Evolutionary conservation across 2,888 invertebrate species (phyloP), one percentile per base, ranked within the genome.

Genomic region (Synergus itoensis): DNA sequence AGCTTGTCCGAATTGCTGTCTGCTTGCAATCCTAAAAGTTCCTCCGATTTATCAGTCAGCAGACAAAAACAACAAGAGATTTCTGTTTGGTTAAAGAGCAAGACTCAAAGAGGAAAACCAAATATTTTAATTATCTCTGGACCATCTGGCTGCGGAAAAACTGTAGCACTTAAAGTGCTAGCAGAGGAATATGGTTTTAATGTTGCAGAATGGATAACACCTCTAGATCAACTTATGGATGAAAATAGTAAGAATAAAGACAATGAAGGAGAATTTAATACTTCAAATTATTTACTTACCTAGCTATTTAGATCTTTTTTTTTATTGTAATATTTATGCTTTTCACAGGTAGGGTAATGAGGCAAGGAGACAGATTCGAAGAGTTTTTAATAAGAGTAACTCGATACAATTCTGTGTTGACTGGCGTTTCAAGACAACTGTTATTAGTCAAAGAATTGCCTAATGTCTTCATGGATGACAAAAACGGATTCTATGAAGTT

Each of bases 81-180:
- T n/a, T 79, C 77, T 12, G 85, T 85, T 18, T 92, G 92, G 92
- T 83, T 92, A 43, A 82, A 80, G 12, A 77, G 60, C 8, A 86
- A 83, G 81, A 82, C 84, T 8, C 78, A 28, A 14, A 80, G 67
- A n/a, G 86, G 88, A 1, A 85, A 79, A 60, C 89, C 92, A 8
- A 84, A 80, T 9, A 83, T 88, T 60, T 92, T 98, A 60, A 90
- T 98, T 5, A 86, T 98, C 36, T 95, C 95, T 9, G 98, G 98
- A 0, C 97, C 98, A 36, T 94, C 97, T 0, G 98, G 98, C 0
- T 94, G 95, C 89, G 98, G 97, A 0, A 98, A 98, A 93, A 96
- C 97, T 1, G 94, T 95, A 0, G 95, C 97, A 0, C 86, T 98
- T 0, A 94, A 93, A 79, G 93, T 95, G 11, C 85, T 98, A 12